Evolutionary conservation across 1,140 invertebrate genomes (phyloP), one percentile per base, ranked within the genome.

Genomic region (Drosophila kanapiae): DNA sequence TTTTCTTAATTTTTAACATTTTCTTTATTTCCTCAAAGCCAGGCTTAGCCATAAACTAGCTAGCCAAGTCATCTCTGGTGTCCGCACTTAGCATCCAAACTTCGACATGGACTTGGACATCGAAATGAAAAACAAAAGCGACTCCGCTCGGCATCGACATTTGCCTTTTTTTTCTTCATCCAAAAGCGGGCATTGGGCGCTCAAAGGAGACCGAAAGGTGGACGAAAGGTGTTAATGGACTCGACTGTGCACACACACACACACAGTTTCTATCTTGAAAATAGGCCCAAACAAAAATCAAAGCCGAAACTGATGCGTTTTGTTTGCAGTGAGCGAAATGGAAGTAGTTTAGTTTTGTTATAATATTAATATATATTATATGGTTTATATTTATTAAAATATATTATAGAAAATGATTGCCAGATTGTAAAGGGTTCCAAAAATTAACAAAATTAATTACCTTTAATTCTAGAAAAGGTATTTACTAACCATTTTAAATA

Each of bases 221-320:
- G 23, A 23, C 23, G 43, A 72, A 72, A 72, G 69, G 69, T 72
- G 69, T 71, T 72, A 72, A 72, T 72, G 69, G 69, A 72, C 37
- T 37, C 43, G 35, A 57, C 67, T 35, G 31, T 27, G 42, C 35
- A 23, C 43, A 65, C 58, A 67, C 23, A 67, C 60, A 62, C 35
- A 40, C 48, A 14, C 33, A 64, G 13, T 31, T 29, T 29, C 42
- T 14, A 45, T 18, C 40, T 14, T 5, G 14, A 65, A 65, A 23
- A 54, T 29, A 18, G 42, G 23, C 40, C 40, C 29, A 62, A 47
- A 60, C 1, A 23, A 58, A 61, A 45, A 16, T 11, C 31, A 1
- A 3, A 65, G 14, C 18, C 65, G 29, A n/a, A 51, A 31, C 58
- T 23, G 16, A 49, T 35, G 59, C 57, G 27, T 38, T 56, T 31